A percentile compares a stretch with the other conserved stretches of the same genome.
These are phyloP conservation scores for Hippolais icterina DNA, from an alignment of 2,113 vertebrate species.

Conservation along the genomic window DNA sequence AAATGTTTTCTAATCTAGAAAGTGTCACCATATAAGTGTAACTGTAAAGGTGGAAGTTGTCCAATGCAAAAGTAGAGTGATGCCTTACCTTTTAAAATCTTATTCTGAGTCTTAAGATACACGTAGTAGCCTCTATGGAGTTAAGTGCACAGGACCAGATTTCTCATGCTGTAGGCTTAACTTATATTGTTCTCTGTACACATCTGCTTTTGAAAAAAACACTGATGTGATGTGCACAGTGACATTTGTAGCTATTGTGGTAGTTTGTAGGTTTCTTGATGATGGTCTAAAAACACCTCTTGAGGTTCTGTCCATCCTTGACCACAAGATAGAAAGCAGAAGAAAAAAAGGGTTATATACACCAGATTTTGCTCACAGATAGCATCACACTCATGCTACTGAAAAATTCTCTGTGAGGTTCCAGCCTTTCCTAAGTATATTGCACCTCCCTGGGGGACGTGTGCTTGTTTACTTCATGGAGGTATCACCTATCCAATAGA, in stretches of 20 bases:
- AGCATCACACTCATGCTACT: background rate
- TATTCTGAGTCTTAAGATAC: background rate
- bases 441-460: background rate
- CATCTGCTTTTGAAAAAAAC: background rate
- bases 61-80: background rate
- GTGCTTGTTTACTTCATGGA: background rate
- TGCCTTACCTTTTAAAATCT: background rate
- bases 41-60: background rate
- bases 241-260: background rate
- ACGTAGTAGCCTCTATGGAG: background rate
- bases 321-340: background rate
- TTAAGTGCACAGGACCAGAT: background rate
- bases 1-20: constrained; percentile 30
- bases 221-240: background rate
- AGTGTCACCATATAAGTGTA: background rate
- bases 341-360: background rate
- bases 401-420: background rate
- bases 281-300: background rate
- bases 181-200: background rate
- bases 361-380: background rate
- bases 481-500: background rate
- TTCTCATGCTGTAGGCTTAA: background rate
- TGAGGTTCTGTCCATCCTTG: background rate
- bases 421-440: background rate
- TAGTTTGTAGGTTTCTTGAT: background rate